Percentiles rank a stretch among this genome's conserved stretches.
These are phyloP conservation scores for Formica exsecta DNA, from an alignment of 1,140 invertebrate species.

Conservation along the genomic window DNA sequence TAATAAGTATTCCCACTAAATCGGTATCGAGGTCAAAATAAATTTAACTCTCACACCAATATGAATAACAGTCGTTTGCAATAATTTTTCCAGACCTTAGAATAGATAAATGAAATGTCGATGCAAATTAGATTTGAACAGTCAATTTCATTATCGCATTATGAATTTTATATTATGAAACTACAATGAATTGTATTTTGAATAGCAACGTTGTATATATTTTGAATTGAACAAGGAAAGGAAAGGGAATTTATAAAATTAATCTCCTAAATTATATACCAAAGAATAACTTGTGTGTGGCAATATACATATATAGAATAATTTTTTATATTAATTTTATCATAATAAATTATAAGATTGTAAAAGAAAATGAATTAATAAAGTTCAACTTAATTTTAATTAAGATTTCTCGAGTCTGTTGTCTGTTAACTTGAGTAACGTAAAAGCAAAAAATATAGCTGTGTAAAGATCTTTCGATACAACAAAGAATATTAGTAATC, in stretches of 20 bases:
- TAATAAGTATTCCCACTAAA: constrained; percentile 28
- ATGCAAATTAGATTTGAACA: constrained; percentile 22
- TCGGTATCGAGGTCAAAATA: constrained; percentile 34
- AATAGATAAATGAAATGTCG: constrained; percentile 24
- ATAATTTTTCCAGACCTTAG: constrained; percentile 30
- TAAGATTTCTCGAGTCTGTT: not conserved
- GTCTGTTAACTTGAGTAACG: not conserved
- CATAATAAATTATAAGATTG: not conserved
- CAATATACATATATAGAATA: not conserved
- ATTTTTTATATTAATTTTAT: not conserved
- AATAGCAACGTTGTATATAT: not conserved
- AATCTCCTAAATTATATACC: not conserved
- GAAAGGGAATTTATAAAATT: not conserved
- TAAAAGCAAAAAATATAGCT: not conserved
- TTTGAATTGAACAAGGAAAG: not conserved
- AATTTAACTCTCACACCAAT: constrained; percentile 20
- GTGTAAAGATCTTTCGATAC: not conserved
- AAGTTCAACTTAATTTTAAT: not conserved
- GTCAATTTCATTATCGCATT: constrained; percentile 7
- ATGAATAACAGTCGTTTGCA: constrained; percentile 25
- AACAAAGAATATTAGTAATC: constrained; percentile 13
- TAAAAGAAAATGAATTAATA: not conserved
- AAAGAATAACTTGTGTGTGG: too few relatives aligned
- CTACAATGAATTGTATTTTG: constrained; percentile 8
- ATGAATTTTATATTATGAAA: constrained; percentile 23